These are phyloP conservation scores for Watersipora subatra DNA, from an alignment of 1,140 invertebrate species.

Conservation along the genomic window DNA sequence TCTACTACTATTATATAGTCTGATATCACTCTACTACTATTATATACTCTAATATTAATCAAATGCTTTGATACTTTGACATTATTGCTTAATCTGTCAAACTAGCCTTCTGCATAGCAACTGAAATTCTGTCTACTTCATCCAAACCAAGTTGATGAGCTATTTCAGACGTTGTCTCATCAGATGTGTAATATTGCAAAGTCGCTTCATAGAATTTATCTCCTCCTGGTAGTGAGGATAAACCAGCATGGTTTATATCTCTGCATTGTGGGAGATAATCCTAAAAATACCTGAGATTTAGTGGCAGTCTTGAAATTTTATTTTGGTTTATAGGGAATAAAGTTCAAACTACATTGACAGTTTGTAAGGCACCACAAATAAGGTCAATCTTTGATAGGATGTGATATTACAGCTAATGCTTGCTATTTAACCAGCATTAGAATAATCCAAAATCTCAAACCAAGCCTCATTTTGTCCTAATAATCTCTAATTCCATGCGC, in stretches of 20 bases:
- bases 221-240: not conserved
- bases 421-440: too few relatives aligned
- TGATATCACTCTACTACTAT: not conserved
- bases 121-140: not conserved
- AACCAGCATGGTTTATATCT: not conserved
- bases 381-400: too few relatives aligned
- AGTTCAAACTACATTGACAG: not conserved
- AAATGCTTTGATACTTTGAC: not conserved
- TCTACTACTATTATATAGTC: not conserved
- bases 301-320: not conserved
- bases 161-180: not conserved
- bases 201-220: not conserved
- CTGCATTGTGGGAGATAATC: not conserved
- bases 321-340: not conserved
- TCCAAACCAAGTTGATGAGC: not conserved
- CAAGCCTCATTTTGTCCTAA: too few relatives aligned
- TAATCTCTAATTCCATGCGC: too few relatives aligned
- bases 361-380: not conserved
- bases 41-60: not conserved
- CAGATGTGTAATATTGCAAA: not conserved
- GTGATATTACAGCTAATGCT: too few relatives aligned
- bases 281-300: not conserved
- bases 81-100: not conserved
- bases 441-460: too few relatives aligned
- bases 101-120: not conserved